Base-by-base conservation (phyloP, 37 sponge, comb jelly and placozoan species). In the Dysidea cf. avara region DNA sequence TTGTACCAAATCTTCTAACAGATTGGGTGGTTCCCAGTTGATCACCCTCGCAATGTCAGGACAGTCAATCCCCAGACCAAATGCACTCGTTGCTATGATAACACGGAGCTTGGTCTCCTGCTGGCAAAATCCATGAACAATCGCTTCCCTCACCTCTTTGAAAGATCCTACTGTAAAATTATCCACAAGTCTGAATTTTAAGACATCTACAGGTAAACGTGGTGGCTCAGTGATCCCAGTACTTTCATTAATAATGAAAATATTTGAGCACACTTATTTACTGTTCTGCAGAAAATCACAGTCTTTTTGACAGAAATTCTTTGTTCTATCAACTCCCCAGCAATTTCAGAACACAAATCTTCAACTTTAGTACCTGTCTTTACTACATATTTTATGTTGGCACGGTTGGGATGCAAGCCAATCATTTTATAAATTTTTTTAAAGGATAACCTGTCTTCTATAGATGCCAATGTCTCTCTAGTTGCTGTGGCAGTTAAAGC, bases 21-120 rank as follows among this genome's bases (percentile, higher is more conserved):
- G 29, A 25, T 13, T 14, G 38, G 77, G 66, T 22, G 43, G 25
- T 22, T 57, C 77, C 55, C 55, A 65, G 53, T 77, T 66, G 26
- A 77, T 4, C 2, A 66, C 12, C 14, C 29, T 31, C 5, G 56
- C 57, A 7, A 77, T 54, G 16, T 50, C 53, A 1, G 24, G 30
- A 3, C 66, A 68, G 53, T 68, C 69, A 51, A 68, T 26, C 11
- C 77, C 77, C 28, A 77, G n/a, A 5, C 77, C 77, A 53, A 64
- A 77, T 33, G 77, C 56, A 39, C 30, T 59, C 7, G 74, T 73
- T 18, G 74, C 74, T 28, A 56, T 59, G 7, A 71, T 2, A 35
- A 56, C 13, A 14, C 57, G 17, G 35, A 56, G 32, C 26, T 17
- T 6, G 20, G n/a, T 37, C 2, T 18, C 25, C 22, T 13, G 46